A percentile compares a stretch with the other conserved stretches of the same genome.
Conservation (phyloP, 2,888 invertebrate species). For the Yponomeuta sedellus region DNA sequence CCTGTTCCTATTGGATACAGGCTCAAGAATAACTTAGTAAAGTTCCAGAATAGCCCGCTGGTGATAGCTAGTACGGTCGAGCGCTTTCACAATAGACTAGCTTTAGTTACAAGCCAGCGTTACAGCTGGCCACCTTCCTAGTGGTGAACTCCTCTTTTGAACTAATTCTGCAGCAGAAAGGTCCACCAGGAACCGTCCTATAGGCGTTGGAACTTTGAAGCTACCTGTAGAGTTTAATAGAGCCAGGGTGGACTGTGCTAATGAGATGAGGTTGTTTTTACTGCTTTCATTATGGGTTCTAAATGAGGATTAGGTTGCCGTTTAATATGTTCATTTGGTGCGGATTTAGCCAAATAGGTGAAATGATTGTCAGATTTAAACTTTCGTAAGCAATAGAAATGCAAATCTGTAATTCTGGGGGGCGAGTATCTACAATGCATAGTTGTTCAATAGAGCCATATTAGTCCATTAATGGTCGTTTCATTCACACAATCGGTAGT, state of each 20-base stretch:
- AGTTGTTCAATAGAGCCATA: no score
- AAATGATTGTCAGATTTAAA: no score
- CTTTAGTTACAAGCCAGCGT: not conserved
- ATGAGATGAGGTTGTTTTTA: not conserved
- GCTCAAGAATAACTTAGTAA: no score
- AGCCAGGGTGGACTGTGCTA: not conserved
- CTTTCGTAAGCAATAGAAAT: no score
- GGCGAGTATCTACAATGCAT: no score
- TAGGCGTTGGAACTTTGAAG: not conserved
- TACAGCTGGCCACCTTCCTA: not conserved
- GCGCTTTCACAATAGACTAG: not conserved
- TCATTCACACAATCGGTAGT: no score
- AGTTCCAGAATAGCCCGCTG: not conserved
- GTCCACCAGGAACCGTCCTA: not conserved
- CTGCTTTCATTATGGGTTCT: not conserved
- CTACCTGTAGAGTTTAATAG: not conserved
- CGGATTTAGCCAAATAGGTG: not conserved
- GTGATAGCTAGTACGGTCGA: not conserved
- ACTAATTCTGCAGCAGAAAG: not conserved
- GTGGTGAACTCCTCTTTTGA: not conserved
- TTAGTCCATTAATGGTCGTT: no score
- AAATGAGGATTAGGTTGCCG: not conserved
- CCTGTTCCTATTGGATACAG: no score
- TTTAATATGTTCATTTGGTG: not conserved
- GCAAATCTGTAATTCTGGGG: no score